These are phyloP conservation scores for Drosophila fulvimacula DNA, from an alignment of 2,888 invertebrate genomes.

Conservation along the genomic window DNA sequence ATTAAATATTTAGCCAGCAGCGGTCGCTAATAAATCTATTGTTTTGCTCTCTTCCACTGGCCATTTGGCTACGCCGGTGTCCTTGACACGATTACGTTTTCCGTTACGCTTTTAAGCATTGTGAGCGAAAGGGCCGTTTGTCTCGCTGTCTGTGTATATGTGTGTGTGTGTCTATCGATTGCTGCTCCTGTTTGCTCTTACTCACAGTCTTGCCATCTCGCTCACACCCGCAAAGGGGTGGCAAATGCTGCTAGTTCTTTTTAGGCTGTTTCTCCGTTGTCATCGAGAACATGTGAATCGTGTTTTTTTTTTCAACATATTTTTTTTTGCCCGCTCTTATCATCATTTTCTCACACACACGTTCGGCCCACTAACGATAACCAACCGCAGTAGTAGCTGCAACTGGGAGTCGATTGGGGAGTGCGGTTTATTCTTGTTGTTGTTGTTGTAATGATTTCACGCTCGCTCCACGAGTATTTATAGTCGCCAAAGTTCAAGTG, in stretches of 20 bases:
- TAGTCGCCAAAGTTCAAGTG: conserved; percentile 55
- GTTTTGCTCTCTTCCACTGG: conserved; percentile 12
- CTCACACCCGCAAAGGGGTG: conserved; percentile 33
- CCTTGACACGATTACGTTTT: conserved; percentile 54
- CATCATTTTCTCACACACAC: conserved; percentile 37
- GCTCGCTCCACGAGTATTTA: conserved; percentile 34
- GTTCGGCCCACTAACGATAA: conserved; percentile 27
- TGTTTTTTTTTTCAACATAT: neutral
- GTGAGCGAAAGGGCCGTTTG: neutral
- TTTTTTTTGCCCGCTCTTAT: conserved; percentile 28
- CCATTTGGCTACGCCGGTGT: conserved; percentile 33
- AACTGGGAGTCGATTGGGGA: conserved; percentile 20
- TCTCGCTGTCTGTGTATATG: neutral
- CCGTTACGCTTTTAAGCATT: conserved; percentile 32
- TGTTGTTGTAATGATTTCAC: conserved; percentile 3
- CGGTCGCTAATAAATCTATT: conserved; percentile 13
- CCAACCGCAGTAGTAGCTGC: neutral
- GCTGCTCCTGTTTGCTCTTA: conserved; percentile 27
- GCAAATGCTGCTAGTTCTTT: conserved; percentile 10
- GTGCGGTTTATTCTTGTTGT: conserved; percentile 19
- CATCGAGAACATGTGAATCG: conserved; percentile 34
- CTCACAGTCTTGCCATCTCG: neutral
- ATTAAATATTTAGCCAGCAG: conserved; percentile 58
- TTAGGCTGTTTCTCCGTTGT: conserved; percentile 15
- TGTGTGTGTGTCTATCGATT: conserved; percentile 42